Percentiles rank a stretch among this genome's conserved stretches.
Conservation (phyloP, 1,140 invertebrate genomes). For the Heliothis subflexa region DNA sequence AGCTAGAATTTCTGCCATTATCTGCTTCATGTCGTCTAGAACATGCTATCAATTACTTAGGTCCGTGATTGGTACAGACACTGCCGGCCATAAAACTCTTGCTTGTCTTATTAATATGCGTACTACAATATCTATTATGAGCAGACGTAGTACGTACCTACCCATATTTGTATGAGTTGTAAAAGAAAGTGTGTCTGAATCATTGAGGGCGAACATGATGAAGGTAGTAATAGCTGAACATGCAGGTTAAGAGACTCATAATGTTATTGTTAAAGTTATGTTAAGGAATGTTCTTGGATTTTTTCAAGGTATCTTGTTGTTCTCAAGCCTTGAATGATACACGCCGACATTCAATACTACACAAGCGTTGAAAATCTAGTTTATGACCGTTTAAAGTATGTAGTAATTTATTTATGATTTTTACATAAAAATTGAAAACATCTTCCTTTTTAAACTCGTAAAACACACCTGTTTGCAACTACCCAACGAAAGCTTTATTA, state of each 20-base stretch:
- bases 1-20: neutral
- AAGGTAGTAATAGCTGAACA: neutral
- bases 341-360: too few relatives aligned
- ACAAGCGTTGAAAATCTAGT: too few relatives aligned
- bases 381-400: too few relatives aligned
- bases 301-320: neutral
- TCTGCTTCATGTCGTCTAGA: neutral
- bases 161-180: constrained; percentile 15
- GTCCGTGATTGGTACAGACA: constrained; percentile 29
- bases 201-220: constrained; percentile 15
- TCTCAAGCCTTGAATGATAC: neutral
- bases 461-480: neutral
- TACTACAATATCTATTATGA: constrained; percentile 30
- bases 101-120: constrained; percentile 24
- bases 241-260: constrained; percentile 10
- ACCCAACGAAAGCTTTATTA: constrained; percentile 1
- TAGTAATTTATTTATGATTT: too few relatives aligned
- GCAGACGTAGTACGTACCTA: constrained; percentile 6
- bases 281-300: neutral
- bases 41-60: constrained; percentile 32
- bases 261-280: neutral
- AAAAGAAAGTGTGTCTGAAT: constrained; percentile 6
- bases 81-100: constrained; percentile 15
- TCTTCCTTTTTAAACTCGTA: too few relatives aligned
- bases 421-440: too few relatives aligned